Evolutionary conservation across 2,888 invertebrate genomes (phyloP).

Genomic region (Morpho helenor): DNA sequence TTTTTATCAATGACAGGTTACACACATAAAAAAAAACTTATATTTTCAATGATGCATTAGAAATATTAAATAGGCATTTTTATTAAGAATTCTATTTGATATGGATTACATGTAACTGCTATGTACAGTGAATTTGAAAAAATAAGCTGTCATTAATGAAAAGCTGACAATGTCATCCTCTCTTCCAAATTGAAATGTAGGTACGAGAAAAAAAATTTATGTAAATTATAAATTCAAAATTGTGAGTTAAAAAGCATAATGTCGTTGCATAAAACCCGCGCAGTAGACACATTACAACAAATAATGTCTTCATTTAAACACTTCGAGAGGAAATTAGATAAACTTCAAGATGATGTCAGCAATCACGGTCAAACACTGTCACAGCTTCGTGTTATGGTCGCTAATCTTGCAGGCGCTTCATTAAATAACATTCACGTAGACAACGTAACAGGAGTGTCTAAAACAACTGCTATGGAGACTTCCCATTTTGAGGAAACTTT

Average conservation of each 20-base stretch:
- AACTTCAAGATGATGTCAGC: constrained; percentile 53
- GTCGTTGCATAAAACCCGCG: constrained; percentile 36
- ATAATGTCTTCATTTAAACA: constrained; percentile 47
- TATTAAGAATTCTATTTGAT: no score
- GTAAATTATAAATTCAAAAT: neutral
- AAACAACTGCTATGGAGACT: constrained; percentile 37
- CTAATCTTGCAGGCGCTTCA: constrained; percentile 40
- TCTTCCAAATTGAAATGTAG: constrained; percentile 3
- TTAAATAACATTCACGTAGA: constrained; percentile 32
- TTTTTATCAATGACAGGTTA: no score
- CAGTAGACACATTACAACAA: constrained; percentile 41
- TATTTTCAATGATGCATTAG: no score
- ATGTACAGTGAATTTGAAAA: no score
- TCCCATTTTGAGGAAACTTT: constrained; percentile 19
- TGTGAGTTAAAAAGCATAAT: constrained; percentile 22
- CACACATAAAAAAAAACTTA: no score
- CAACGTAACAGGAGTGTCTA: constrained; percentile 31
- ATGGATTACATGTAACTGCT: no score
- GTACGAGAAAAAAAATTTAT: neutral
- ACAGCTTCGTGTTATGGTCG: constrained; percentile 48
- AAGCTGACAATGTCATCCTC: no score
- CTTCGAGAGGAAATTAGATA: constrained; percentile 57
- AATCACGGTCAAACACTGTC: constrained; percentile 49
- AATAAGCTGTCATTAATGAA: no score
- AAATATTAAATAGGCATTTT: no score